Percentiles rank a stretch among this genome's conserved stretches.
These are phyloP conservation scores for Poeciliopsis presidionis DNA, from an alignment of 2,797 vertebrate species.

Conservation along the genomic window DNA sequence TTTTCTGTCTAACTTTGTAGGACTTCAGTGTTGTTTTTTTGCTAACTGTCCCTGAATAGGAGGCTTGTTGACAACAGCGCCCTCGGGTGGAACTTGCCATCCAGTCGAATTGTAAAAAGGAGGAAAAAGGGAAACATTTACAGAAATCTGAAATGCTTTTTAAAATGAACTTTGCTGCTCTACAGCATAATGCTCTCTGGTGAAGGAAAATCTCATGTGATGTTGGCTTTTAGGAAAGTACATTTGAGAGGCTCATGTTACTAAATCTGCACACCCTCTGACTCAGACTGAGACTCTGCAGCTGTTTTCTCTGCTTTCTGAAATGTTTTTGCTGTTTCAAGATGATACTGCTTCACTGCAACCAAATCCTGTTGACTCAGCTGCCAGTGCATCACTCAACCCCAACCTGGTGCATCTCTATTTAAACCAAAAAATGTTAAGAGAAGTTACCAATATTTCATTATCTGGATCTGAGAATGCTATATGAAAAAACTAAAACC, in stretches of 20 bases:
- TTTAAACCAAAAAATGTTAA: neutral
- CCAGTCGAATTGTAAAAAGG: neutral
- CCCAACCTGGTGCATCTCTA: neutral
- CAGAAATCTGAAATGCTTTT: neutral
- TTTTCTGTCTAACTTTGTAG: constrained; percentile 22
- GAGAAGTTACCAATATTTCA: neutral
- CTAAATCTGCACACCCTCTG: neutral
- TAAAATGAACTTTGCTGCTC: neutral
- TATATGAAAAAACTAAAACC: neutral
- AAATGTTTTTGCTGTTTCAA: neutral
- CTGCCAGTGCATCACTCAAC: neutral
- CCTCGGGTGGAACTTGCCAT: constrained; percentile 45
- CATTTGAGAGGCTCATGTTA: neutral
- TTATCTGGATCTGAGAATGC: neutral
- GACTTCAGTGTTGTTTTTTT: neutral
- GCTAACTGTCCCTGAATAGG: neutral
- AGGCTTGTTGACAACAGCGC: constrained; percentile 30
- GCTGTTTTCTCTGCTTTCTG: neutral
- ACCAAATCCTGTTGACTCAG: neutral
- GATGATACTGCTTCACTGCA: neutral
- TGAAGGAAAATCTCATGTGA: neutral
- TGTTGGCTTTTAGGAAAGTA: neutral
- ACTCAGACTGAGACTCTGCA: neutral
- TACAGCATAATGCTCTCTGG: neutral
- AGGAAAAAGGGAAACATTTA: neutral